A percentile compares a stretch with the other conserved stretches of the same genome.
Evolutionary conservation across 2,113 vertebrate genomes (phyloP).

Genomic region (Thunnus maccoyii): DNA sequence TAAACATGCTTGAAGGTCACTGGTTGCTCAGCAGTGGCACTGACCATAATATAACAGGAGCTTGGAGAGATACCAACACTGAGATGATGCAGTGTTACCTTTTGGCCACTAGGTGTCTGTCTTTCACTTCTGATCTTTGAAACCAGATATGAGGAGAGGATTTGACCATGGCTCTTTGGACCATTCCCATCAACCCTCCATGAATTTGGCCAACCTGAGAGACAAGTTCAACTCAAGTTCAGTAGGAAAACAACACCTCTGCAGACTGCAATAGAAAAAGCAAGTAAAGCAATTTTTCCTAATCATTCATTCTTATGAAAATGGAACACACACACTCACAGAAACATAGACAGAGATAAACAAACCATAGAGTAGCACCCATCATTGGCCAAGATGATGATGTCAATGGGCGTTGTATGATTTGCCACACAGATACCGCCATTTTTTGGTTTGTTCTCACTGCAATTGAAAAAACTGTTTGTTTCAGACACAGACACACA

Average conservation of each 20-base stretch:
- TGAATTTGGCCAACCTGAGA: conserved; percentile 92
- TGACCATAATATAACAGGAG: not conserved
- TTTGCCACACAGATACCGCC: conserved; percentile 96
- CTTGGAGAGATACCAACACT: not conserved
- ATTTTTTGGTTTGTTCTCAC: conserved; percentile 92
- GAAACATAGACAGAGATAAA: conserved; percentile 34
- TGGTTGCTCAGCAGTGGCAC: not conserved
- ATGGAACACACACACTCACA: not conserved
- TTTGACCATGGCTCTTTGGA: conserved; percentile 93
- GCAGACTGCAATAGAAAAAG: too few relatives aligned
- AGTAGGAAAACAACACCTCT: not conserved
- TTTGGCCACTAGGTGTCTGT: conserved; percentile 93
- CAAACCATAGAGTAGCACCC: conserved; percentile 92
- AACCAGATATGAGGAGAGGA: conserved; percentile 95
- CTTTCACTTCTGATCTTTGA: conserved; percentile 94
- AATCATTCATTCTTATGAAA: too few relatives aligned
- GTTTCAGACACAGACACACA: conserved; percentile 1
- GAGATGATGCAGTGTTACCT: conserved; percentile 82
- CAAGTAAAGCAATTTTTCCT: not conserved
- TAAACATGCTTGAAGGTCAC: too few relatives aligned
- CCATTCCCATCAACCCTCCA: conserved; percentile 92
- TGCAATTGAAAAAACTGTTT: conserved; percentile 59
- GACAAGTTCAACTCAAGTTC: not conserved
- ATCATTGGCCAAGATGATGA: conserved; percentile 94
- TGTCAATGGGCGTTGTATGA: conserved; percentile 93